Evolutionary conservation across 2,113 vertebrate species (phyloP).

Genomic region (Oreochromis spilurus): DNA sequence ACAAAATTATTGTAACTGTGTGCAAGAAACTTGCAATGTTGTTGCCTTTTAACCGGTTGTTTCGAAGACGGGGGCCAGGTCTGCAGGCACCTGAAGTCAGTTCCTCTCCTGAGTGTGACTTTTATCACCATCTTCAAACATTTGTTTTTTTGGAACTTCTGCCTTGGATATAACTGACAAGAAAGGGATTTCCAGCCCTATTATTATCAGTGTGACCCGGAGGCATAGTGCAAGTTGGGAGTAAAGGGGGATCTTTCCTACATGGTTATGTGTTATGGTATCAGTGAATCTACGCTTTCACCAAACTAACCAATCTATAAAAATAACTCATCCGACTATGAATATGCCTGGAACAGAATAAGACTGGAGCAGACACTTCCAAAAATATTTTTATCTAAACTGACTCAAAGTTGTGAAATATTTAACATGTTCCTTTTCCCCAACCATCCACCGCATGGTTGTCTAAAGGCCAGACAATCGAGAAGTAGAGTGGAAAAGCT

Average conservation of each 20-base stretch:
- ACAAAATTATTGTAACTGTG: neutral
- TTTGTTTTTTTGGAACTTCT: neutral
- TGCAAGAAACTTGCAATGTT: neutral
- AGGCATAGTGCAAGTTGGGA: neutral
- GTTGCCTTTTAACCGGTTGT: neutral
- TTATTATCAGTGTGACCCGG: neutral
- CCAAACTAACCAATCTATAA: neutral
- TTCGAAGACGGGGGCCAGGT: neutral
- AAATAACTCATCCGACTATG: neutral
- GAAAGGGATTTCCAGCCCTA: neutral
- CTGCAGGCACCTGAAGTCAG: neutral
- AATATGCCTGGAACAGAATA: neutral
- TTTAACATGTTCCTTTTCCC: neutral
- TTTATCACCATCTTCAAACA: neutral
- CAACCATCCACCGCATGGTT: neutral
- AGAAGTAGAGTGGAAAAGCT: conserved; percentile 1
- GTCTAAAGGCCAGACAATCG: neutral
- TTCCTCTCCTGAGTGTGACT: neutral
- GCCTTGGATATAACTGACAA: neutral
- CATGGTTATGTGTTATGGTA: neutral
- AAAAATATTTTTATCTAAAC: neutral
- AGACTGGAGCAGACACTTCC: neutral
- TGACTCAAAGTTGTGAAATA: neutral
- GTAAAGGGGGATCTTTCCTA: neutral
- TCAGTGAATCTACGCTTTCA: neutral